Evolutionary conservation across 1,140 invertebrate genomes (phyloP).

Genomic region (Atopsyche davidsoni): DNA sequence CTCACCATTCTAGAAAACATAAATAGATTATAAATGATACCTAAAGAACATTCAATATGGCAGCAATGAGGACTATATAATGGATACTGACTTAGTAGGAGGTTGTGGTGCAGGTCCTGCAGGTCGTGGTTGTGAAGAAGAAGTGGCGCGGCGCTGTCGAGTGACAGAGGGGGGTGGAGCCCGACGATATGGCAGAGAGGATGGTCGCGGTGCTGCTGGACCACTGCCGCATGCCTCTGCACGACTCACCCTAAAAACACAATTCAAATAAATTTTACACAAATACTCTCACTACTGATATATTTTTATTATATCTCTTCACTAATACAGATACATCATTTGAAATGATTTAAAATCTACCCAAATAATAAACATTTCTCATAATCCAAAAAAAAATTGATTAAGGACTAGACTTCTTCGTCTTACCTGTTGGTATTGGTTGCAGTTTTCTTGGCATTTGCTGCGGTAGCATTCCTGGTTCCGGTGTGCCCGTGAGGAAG

Average conservation of each 20-base stretch:
- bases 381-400: too few species aligned
- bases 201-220: slow-evolving; percentile 47
- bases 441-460: slow-evolving; percentile 16
- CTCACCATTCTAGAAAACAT: slow-evolving; percentile 64
- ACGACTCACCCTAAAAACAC: slow-evolving; percentile 46
- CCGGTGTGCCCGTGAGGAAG: slow-evolving; percentile 16
- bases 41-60: too few species aligned
- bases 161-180: slow-evolving; percentile 46
- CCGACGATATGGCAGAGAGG: slow-evolving; percentile 59
- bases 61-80: background rate
- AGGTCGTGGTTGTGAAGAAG: slow-evolving; percentile 52
- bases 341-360: too few species aligned
- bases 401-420: too few species aligned
- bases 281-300: too few species aligned
- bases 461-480: slow-evolving; percentile 1
- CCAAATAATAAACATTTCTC: too few species aligned
- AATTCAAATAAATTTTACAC: slow-evolving; percentile 5
- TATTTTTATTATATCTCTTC: too few species aligned
- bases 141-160: slow-evolving; percentile 55
- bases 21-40: too few species aligned
- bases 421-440: slow-evolving; percentile 22
- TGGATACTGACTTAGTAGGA: slow-evolving; percentile 41
- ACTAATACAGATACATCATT: too few species aligned
- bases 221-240: slow-evolving; percentile 49
- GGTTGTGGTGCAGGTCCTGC: slow-evolving; percentile 34